phyloP scores from a whole-genome alignment of 2,113 vertebrate genomes.

The Turnix velox region DNA sequence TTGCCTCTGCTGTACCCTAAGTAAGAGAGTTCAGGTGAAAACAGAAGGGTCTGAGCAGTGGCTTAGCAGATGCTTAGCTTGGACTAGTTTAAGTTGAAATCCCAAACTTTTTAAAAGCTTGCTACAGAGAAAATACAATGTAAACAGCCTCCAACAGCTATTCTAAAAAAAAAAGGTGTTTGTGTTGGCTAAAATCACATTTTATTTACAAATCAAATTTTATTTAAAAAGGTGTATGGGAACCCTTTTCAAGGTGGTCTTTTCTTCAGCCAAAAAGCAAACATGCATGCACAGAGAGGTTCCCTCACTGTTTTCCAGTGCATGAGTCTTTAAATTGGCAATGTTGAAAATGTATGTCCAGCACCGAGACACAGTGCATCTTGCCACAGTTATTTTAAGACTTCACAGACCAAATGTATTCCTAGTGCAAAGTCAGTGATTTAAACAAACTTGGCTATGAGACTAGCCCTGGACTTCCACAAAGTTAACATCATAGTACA shows the following conservation, averaged over 20 bases:
- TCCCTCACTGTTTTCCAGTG: not conserved
- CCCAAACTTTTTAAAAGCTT: not conserved
- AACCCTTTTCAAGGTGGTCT: not conserved
- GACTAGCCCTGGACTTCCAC: not conserved
- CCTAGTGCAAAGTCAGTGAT: not conserved
- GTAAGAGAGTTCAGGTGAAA: not conserved
- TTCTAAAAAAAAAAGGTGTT: not conserved
- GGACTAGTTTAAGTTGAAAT: not conserved
- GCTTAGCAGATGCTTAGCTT: not conserved
- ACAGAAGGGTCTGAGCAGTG: not conserved
- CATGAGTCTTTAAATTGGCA: not conserved
- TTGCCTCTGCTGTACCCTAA: not conserved
- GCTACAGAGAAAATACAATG: not conserved
- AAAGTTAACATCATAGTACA: not conserved
- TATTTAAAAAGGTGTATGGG: not conserved
- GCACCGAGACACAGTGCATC: not conserved
- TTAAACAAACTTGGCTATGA: not conserved
- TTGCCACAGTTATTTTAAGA: not conserved
- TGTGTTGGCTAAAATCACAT: too few species aligned
- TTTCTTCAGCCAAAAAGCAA: not conserved
- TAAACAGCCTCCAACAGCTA: not conserved
- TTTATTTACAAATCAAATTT: too few species aligned
- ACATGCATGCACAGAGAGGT: accelerated
- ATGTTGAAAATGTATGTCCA: not conserved
- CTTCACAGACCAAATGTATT: not conserved